phyloP scores from a whole-genome alignment of 1,140 invertebrate species.

The Idris sp. region DNA sequence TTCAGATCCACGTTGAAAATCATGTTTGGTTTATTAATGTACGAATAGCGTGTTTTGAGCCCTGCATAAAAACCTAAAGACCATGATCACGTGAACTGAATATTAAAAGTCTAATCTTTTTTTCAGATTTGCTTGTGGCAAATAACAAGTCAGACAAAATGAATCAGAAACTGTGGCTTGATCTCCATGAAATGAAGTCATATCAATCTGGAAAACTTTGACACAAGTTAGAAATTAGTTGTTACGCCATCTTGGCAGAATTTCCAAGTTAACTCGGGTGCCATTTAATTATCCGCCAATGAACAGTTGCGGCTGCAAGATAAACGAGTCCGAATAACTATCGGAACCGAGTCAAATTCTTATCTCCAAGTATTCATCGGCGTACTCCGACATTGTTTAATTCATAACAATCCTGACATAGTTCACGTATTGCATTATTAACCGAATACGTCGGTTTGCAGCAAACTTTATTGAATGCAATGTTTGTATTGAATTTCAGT shows the following conservation, averaged over 20 bases:
- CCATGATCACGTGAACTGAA: too few relatives aligned
- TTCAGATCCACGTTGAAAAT: too few relatives aligned
- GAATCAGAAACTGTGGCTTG: background rate
- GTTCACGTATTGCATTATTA: constrained; percentile 56
- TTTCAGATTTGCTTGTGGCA: too few relatives aligned
- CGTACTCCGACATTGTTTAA: constrained; percentile 15
- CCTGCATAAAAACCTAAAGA: too few relatives aligned
- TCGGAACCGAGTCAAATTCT: constrained; percentile 39
- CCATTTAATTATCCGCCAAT: constrained; percentile 50
- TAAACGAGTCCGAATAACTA: constrained; percentile 43
- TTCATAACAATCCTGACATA: constrained; percentile 48
- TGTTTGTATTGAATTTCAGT: constrained; percentile 46
- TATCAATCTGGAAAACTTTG: too few relatives aligned
- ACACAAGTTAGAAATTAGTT: background rate
- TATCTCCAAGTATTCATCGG: constrained; percentile 38
- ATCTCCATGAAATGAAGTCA: too few relatives aligned
- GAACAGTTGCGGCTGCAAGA: constrained; percentile 35
- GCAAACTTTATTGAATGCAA: constrained; percentile 51
- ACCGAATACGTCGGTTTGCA: constrained; percentile 39
- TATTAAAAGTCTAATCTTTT: too few relatives aligned
- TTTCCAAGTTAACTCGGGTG: constrained; percentile 23
- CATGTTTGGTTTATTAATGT: too few relatives aligned
- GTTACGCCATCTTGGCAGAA: constrained; percentile 12
- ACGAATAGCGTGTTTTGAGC: too few relatives aligned
- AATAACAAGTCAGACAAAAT: background rate